These are phyloP conservation scores for Channa maculata DNA, from an alignment of 2,113 vertebrate genomes.

Conservation along the genomic window DNA sequence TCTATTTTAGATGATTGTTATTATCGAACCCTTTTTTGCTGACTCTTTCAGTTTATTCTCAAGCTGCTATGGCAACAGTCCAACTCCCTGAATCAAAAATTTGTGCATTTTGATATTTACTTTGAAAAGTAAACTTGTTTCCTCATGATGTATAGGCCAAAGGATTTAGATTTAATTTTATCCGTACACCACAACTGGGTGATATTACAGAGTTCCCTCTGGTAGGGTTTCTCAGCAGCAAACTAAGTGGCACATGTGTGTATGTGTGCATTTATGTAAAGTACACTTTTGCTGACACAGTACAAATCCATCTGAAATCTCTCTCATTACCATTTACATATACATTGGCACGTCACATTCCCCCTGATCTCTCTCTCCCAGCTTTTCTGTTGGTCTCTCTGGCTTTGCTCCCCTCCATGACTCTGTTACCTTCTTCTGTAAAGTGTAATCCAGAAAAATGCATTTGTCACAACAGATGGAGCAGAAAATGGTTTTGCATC, in stretches of 20 bases:
- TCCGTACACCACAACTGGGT: background rate
- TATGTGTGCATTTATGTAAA: conserved; percentile 15
- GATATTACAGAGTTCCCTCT: conserved; percentile 40
- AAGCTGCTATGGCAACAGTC: conserved; percentile 30
- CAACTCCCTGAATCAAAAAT: conserved; percentile 34
- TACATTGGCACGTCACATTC: conserved; percentile 49
- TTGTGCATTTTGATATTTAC: conserved; percentile 48
- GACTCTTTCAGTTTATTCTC: conserved; percentile 55
- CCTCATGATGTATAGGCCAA: conserved; percentile 15
- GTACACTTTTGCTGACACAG: conserved; percentile 63
- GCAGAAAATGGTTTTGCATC: conserved; percentile 73
- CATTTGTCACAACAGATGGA: conserved; percentile 70
- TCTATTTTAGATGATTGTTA: conserved; percentile 64
- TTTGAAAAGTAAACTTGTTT: conserved; percentile 25
- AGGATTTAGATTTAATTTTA: conserved; percentile 57
- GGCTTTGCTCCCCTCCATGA: conserved; percentile 25
- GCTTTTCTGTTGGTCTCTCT: conserved; percentile 20
- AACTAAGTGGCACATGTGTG: conserved; percentile 28
- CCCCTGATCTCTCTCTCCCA: conserved; percentile 3
- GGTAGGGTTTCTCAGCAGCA: conserved; percentile 7
- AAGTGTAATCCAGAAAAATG: conserved; percentile 64
- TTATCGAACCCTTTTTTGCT: conserved; percentile 57
- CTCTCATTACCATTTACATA: conserved; percentile 63
- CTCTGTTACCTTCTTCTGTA: conserved; percentile 38
- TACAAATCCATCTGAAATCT: conserved; percentile 51